A percentile compares a stretch with the other conserved stretches of the same genome.
These are phyloP conservation scores for Scotopteryx bipunctaria DNA, from an alignment of 2,888 invertebrate species.

Conservation along the genomic window DNA sequence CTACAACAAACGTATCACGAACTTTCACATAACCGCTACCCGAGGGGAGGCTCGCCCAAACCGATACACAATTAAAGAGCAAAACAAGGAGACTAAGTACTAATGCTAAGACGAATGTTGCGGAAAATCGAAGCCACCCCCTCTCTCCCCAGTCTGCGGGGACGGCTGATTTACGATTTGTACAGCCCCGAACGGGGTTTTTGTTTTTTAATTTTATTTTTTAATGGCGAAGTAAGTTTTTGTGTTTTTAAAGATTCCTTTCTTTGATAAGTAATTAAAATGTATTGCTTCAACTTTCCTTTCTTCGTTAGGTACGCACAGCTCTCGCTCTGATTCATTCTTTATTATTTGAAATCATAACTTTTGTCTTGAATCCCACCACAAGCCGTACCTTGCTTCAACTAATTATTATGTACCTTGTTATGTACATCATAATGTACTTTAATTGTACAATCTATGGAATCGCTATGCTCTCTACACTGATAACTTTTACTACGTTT, in stretches of 20 bases:
- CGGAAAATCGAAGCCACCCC: slow-evolving; percentile 78
- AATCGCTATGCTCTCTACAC: too few relatives aligned
- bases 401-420: too few relatives aligned
- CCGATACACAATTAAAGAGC: slow-evolving; percentile 81
- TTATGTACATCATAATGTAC: too few relatives aligned
- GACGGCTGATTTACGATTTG: slow-evolving; percentile 78
- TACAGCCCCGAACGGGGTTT: slow-evolving; percentile 55
- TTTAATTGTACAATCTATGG: too few relatives aligned
- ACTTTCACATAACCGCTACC: slow-evolving; percentile 27
- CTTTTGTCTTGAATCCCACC: too few relatives aligned
- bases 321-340: slow-evolving; percentile 1
- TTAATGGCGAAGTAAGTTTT: slow-evolving; percentile 48
- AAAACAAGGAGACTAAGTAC: slow-evolving; percentile 76
- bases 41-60: slow-evolving; percentile 55
- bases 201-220: slow-evolving; percentile 53
- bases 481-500: too few relatives aligned
- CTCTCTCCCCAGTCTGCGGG: slow-evolving; percentile 56
- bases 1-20: slow-evolving; percentile 32
- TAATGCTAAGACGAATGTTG: slow-evolving; percentile 82
- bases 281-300: slow-evolving; percentile 17
- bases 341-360: not conserved
- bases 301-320: slow-evolving; percentile 12
- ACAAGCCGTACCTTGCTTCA: too few relatives aligned
- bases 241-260: slow-evolving; percentile 35
- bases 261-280: slow-evolving; percentile 30